Percentiles rank a stretch among this genome's conserved stretches.
These are phyloP conservation scores for Neoaliturus tenellus DNA, from an alignment of 2,888 invertebrate genomes.

Conservation along the genomic window DNA sequence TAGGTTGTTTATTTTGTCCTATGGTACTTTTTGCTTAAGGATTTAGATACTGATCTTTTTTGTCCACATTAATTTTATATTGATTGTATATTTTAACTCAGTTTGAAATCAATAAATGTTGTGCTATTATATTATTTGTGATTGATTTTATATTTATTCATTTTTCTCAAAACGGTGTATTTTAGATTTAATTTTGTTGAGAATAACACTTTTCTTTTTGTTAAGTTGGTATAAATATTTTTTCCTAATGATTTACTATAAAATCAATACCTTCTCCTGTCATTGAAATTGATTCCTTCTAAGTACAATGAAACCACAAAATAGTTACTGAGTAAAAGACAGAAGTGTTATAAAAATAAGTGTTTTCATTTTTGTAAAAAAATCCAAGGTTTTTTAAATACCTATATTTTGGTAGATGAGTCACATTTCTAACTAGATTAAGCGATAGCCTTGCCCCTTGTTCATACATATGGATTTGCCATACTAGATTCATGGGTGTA, in stretches of 20 bases:
- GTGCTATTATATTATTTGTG: slow-evolving; percentile 25
- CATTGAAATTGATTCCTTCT: background rate
- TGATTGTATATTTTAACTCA: slow-evolving; percentile 19
- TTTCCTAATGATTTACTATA: background rate
- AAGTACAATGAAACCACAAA: background rate
- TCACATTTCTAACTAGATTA: slow-evolving; percentile 21
- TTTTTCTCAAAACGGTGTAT: background rate
- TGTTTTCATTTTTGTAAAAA: slow-evolving; percentile 29
- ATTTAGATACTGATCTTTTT: background rate
- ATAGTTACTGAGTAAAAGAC: background rate
- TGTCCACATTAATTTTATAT: slow-evolving; percentile 16
- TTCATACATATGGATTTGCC: background rate
- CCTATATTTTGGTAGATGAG: slow-evolving; percentile 36
- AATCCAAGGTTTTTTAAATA: background rate
- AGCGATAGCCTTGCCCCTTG: slow-evolving; percentile 25
- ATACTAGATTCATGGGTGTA: slow-evolving; percentile 34
- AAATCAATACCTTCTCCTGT: background rate
- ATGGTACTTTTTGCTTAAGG: background rate
- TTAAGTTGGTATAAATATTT: background rate
- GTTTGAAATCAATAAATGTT: slow-evolving; percentile 33
- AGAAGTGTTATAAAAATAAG: background rate
- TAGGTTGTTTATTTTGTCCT: background rate
- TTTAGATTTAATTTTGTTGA: background rate
- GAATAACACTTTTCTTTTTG: background rate
- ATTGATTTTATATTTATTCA: slow-evolving; percentile 8